Base-by-base conservation (phyloP, 2,113 vertebrate genomes). In the Eidolon helvum region DNA sequence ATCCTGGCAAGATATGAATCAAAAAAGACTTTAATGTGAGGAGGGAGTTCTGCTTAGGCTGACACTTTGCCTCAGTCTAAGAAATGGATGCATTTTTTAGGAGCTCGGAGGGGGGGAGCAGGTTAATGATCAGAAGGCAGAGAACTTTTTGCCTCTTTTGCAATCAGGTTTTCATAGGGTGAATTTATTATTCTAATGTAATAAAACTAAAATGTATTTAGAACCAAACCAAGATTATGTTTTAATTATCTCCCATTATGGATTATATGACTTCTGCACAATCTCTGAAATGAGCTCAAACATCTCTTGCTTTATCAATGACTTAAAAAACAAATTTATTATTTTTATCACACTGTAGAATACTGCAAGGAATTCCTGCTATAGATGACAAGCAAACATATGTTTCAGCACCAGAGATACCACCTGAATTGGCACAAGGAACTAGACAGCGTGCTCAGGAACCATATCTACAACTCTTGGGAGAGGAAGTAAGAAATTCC, bases 401-500 rank as follows among this genome's bases (percentile, higher is more conserved):
- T 82, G 83, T 45, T 38, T 96, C 96, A 66, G 79, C 68, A 71
- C 69, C 92, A 90, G 55, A 77, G 93, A 78, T 26, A 85, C 38
- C 98, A 65, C 55, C 75, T 22, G 97, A 98, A 89, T 92, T 87
- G 95, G 93, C 98, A 95, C 97, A 87, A 89, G 88, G 87, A 95
- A 93, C 85, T 82, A 95, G 97, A 66, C 95, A 91, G 92, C 95
- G 65, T 77, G 96, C 97, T 94, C 96, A 97, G 65, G 97, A 97
- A n/a, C 95, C 98, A 72, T 74, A 97, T 66, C 95, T 99, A 72
- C 72, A 97, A 66, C 95, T 99, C 53, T 83, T 96, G 35, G 99
- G 98, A 97, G 94, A 98, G 77, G 97, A 98, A 93, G 99, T 99
- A 98, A 98, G 98, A 71, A 87, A 22, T 83, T 75, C 10, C 35